Evolutionary conservation across 2,888 invertebrate genomes (phyloP), one percentile per base, ranked within the genome.

Genomic region (Drosophila fulvimacula): DNA sequence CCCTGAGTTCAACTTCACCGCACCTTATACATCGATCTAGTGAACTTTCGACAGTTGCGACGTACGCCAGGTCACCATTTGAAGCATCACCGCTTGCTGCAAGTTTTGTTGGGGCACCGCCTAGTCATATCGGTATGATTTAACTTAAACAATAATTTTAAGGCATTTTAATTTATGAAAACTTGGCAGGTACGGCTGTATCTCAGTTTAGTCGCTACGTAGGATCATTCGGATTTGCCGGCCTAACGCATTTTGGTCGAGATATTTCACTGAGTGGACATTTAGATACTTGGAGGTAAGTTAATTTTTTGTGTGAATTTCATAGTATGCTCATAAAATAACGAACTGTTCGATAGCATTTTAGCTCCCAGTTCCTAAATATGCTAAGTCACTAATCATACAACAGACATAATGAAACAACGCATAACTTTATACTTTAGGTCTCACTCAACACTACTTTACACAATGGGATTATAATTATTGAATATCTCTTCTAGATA

Each of bases 201-300:
- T 96, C 96, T 66, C 96, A 96, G 56, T 97, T 97, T 93, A 96
- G 95, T 62, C 94, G 97, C 81, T 97, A 97, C 93, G 96, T 95
- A 62, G 94, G 95, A 61, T 94, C 94, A 51, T 94, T 94, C 64
- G 95, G 95, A 21, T 95, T 96, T 84, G 94, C 95, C 85, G 94
- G 95, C 24, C 93, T 96, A 78, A 94, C 96, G 38, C 95, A 95
- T 69, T 96, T 95, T 92, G 91, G 93, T 10, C 92, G 95, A 79
- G 95, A 95, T 73, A 93, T 95, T 87, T 94, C 94, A 59, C 93
- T 94, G 59, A 91, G 92, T 86, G 93, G 92, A 52, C 92, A 92
- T 19, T 78, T 93, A 62, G 96, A 96, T 92, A 95, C 95, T 9
- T 96, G 95, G 95, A 93, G 95, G 93, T 95, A 93, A 88, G 92